Conservation (phyloP, 2,113 vertebrate genomes). For the Amazona guildingii region DNA sequence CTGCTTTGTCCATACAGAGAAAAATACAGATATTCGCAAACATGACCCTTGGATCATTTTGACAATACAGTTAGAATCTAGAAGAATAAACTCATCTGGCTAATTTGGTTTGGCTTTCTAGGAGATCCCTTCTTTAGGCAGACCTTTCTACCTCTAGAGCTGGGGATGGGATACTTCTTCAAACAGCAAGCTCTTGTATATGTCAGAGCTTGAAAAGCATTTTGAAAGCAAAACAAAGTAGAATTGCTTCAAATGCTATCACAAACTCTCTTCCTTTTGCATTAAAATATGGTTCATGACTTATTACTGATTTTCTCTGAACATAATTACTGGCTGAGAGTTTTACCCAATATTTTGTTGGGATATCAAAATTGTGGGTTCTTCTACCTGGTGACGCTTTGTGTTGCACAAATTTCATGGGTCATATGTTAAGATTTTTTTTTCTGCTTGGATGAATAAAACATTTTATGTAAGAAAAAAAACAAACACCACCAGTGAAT, state of each 20-base stretch:
- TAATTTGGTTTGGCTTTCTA: background rate
- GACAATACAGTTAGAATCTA: background rate
- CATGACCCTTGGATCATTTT: background rate
- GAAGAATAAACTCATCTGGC: background rate
- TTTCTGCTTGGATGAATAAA: background rate
- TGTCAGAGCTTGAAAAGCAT: background rate
- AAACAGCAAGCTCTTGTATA: background rate
- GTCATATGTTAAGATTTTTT: background rate
- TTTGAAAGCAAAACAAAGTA: background rate
- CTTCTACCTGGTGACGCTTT: background rate
- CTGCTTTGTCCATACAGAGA: background rate
- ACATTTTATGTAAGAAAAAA: conserved; percentile 8
- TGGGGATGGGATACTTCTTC: background rate
- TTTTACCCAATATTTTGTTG: background rate
- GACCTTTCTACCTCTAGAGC: background rate
- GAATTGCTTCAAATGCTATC: background rate
- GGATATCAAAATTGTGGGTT: background rate
- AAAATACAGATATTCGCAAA: background rate
- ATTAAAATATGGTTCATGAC: background rate
- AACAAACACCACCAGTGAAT: conserved; percentile 35
- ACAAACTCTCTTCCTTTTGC: background rate
- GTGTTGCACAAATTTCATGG: background rate
- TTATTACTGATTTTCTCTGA: background rate
- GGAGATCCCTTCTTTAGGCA: background rate
- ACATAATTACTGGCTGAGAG: background rate